These are phyloP conservation scores for Coenobita brevimanus DNA, from an alignment of 1,140 invertebrate species.

Conservation along the genomic window DNA sequence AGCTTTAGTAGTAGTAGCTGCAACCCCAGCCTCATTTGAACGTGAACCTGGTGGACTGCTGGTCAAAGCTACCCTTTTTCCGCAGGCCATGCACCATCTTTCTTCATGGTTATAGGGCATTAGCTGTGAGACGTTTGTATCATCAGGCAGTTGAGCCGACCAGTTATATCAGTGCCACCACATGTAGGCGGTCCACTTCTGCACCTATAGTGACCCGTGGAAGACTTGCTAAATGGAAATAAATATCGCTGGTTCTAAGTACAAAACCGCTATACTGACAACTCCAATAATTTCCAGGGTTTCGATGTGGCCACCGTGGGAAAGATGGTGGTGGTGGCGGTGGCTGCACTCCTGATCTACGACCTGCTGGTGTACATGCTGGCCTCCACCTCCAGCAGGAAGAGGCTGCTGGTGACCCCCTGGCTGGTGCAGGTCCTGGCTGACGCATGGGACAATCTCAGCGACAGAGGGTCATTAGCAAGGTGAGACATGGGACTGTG, in stretches of 20 bases:
- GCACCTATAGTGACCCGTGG: neutral
- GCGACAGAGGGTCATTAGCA: neutral
- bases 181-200: too few species aligned
- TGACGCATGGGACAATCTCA: slow-evolving; percentile 15
- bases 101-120: too few species aligned
- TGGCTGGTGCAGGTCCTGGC: slow-evolving; percentile 16
- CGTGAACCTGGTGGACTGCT: too few species aligned
- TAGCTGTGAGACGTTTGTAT: too few species aligned
- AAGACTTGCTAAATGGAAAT: neutral
- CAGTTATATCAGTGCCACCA: too few species aligned
- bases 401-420: slow-evolving; percentile 26
- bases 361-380: slow-evolving; percentile 31
- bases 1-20: too few species aligned
- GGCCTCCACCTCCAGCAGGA: slow-evolving; percentile 38
- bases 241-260: neutral
- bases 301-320: neutral
- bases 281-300: neutral
- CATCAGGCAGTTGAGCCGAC: too few species aligned
- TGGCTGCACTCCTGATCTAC: neutral
- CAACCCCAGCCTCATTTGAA: too few species aligned
- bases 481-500: neutral
- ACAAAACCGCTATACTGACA: neutral
- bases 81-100: too few species aligned
- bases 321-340: neutral
- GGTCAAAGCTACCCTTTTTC: too few species aligned